Percentiles rank a stretch among this genome's conserved stretches.
Conservation (phyloP, 2,113 vertebrate species). For the Chaetura pelagica region DNA sequence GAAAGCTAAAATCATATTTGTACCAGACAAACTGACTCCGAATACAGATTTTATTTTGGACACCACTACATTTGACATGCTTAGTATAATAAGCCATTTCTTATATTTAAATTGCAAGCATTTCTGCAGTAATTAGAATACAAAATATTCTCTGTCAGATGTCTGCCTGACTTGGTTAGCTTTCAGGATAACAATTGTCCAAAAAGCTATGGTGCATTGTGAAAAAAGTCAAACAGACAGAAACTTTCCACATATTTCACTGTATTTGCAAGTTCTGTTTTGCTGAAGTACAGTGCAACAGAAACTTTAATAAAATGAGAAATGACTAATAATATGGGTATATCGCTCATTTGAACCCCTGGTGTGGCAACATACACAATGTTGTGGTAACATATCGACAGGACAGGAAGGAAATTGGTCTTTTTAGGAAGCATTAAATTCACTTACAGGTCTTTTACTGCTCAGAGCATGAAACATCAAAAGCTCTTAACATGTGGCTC, state of each 20-base stretch:
- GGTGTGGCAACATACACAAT: rapidly evolving
- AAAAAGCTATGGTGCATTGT: background rate
- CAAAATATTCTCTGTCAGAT: background rate
- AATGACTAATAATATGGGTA: background rate
- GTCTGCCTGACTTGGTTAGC: background rate
- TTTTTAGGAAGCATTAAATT: background rate
- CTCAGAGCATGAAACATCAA: background rate
- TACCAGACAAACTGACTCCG: conserved; percentile 69
- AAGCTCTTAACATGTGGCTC: background rate
- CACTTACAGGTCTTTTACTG: background rate
- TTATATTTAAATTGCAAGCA: conserved; percentile 41
- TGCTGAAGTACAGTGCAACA: background rate
- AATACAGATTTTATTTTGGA: conserved; percentile 66
- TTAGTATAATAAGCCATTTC: conserved; percentile 29
- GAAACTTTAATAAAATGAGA: background rate
- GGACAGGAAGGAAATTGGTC: background rate
- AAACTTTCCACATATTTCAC: conserved; percentile 1
- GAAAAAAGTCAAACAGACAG: background rate
- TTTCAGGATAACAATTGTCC: conserved; percentile 4
- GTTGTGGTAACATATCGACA: background rate
- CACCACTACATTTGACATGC: conserved; percentile 18
- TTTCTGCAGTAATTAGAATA: conserved; percentile 34
- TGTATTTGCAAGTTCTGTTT: background rate
- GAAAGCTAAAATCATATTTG: conserved; percentile 63
- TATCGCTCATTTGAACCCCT: background rate